These are phyloP conservation scores for Paramormyrops kingsleyae DNA, from an alignment of 2,113 vertebrate species.

Conservation along the genomic window DNA sequence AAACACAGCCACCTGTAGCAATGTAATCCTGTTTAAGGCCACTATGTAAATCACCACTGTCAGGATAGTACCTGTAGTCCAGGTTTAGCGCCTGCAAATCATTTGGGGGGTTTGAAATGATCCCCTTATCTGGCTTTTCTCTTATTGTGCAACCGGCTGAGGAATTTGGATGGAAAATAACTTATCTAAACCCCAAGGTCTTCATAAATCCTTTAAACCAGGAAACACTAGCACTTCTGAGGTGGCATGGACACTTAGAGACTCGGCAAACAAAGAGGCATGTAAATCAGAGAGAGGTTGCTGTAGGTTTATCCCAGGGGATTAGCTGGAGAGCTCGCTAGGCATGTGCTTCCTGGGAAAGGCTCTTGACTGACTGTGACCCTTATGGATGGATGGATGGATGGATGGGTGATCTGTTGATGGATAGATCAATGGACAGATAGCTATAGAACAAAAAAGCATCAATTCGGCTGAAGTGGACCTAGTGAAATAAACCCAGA, in stretches of 20 bases:
- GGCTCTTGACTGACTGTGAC: not conserved
- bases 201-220: constrained; percentile 2
- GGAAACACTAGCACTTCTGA: not conserved
- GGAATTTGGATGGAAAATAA: constrained; percentile 5
- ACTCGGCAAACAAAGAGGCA: not conserved
- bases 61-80: not conserved
- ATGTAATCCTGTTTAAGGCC: not conserved
- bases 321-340: not conserved
- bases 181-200: not conserved
- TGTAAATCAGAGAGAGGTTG: not conserved
- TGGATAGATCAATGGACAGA: not conserved
- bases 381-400: not conserved
- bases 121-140: not conserved
- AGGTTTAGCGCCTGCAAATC: not conserved
- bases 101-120: not conserved
- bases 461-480: not conserved
- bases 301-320: not conserved
- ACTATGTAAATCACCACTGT: not conserved
- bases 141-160: not conserved
- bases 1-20: not conserved
- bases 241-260: too few relatives aligned
- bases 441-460: not conserved
- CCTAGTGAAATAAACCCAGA: not conserved
- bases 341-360: not conserved
- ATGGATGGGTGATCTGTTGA: not conserved